Evolutionary conservation across 2,797 vertebrate species (phyloP).

Genomic region (Enteromius viviparus): DNA sequence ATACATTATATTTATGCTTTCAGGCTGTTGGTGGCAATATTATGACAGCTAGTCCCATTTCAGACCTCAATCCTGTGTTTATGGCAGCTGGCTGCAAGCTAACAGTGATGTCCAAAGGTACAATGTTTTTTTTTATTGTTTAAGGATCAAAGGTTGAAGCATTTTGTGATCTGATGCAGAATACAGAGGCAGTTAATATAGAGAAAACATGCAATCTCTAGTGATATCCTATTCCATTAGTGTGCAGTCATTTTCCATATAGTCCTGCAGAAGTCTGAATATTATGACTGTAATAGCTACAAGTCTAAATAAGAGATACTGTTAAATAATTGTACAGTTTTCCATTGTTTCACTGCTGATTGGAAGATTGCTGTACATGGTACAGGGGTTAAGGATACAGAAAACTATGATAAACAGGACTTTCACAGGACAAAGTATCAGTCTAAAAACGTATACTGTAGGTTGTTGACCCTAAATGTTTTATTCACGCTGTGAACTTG

Average conservation of each 20-base stretch:
- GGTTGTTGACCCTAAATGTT: background rate
- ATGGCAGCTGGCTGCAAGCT: conserved; percentile 87
- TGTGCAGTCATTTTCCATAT: background rate
- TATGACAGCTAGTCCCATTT: conserved; percentile 97
- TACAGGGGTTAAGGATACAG: conserved; percentile 1
- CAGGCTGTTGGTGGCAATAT: conserved; percentile 96
- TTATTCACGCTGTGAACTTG: background rate
- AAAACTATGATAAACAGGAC: background rate
- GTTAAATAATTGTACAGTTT: background rate
- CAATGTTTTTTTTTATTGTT: conserved; percentile 14
- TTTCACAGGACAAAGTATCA: background rate
- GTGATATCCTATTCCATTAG: background rate
- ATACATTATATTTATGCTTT: conserved; percentile 24
- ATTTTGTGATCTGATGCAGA: background rate
- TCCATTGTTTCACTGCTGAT: background rate
- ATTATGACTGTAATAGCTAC: background rate
- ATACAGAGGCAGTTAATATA: background rate
- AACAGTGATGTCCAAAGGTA: conserved; percentile 86
- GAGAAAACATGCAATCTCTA: background rate
- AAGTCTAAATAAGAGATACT: background rate
- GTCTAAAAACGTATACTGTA: background rate
- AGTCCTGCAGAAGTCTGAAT: background rate
- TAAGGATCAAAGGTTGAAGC: conserved; percentile 39
- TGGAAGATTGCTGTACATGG: background rate
- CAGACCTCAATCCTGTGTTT: conserved; percentile 94